Evolutionary conservation across 2,113 vertebrate genomes (phyloP).

Genomic region (Alligator sinensis): DNA sequence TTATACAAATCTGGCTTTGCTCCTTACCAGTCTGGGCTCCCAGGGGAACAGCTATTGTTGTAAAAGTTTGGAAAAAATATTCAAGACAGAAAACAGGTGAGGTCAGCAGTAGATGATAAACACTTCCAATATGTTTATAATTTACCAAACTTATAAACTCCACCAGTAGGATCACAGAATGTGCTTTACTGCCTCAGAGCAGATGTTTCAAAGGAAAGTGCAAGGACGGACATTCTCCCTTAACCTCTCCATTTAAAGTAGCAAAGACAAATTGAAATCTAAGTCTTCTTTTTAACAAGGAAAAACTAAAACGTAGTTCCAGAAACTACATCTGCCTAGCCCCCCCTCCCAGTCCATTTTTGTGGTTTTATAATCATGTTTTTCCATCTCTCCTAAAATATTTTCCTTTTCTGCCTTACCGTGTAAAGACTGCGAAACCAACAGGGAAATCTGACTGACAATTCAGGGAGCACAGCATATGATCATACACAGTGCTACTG

Average conservation of each 20-base stretch:
- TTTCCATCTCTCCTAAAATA: background rate
- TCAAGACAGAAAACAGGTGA: background rate
- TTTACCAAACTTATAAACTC: background rate
- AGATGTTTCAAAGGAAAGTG: background rate
- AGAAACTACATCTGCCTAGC: background rate
- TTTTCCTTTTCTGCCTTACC: background rate
- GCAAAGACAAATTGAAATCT: background rate
- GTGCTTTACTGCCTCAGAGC: fast-evolving
- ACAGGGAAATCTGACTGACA: background rate
- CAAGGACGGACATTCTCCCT: background rate
- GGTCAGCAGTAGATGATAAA: background rate
- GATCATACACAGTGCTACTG: background rate
- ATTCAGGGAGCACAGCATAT: background rate
- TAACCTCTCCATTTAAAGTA: background rate
- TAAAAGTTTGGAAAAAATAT: background rate
- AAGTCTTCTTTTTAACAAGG: background rate
- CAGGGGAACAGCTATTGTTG: background rate
- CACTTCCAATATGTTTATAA: background rate
- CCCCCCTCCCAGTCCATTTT: background rate
- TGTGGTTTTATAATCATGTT: background rate
- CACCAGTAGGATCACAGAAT: background rate
- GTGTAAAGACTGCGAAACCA: background rate
- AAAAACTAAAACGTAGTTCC: background rate
- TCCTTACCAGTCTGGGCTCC: background rate
- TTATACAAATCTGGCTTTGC: background rate